phyloP scores from a whole-genome alignment of 2,797 vertebrate species.

The Monodelphis domestica region DNA sequence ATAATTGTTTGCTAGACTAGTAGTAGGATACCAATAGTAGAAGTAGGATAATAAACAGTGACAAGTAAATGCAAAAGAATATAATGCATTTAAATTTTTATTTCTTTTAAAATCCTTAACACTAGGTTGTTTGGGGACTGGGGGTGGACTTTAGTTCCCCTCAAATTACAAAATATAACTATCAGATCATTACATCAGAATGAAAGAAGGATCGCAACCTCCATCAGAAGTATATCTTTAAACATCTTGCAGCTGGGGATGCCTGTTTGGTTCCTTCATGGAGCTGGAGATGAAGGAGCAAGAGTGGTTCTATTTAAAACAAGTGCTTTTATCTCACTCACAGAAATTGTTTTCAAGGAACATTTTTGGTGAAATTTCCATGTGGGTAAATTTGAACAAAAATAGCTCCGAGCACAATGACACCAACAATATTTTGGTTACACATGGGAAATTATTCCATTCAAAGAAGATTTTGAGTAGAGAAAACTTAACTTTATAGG shows the following conservation, averaged over 20 bases:
- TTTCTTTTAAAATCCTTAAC: conserved; percentile 31
- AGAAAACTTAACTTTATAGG: conserved; percentile 69
- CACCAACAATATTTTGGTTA: conserved; percentile 75
- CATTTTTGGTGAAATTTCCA: conserved; percentile 64
- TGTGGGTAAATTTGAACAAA: conserved; percentile 71
- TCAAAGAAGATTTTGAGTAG: conserved; percentile 68
- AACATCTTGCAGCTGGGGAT: conserved; percentile 21
- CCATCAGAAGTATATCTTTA: conserved; percentile 13
- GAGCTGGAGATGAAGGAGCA: conserved; percentile 27
- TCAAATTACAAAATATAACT: neutral
- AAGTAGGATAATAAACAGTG: neutral
- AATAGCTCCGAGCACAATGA: conserved; percentile 74
- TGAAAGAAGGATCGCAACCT: conserved; percentile 33
- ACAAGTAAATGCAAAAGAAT: neutral
- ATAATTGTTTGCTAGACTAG: conserved; percentile 4
- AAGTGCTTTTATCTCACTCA: conserved; percentile 49
- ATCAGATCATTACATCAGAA: conserved; percentile 37
- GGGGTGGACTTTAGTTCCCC: neutral
- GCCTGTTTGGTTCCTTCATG: conserved; percentile 9
- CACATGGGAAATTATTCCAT: conserved; percentile 78
- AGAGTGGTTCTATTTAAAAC: conserved; percentile 65
- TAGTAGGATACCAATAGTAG: neutral
- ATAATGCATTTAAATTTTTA: neutral
- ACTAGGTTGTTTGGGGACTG: neutral
- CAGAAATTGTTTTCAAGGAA: conserved; percentile 67